phyloP scores from a whole-genome alignment of 2,888 invertebrate species.

The Tortricodes alternella region DNA sequence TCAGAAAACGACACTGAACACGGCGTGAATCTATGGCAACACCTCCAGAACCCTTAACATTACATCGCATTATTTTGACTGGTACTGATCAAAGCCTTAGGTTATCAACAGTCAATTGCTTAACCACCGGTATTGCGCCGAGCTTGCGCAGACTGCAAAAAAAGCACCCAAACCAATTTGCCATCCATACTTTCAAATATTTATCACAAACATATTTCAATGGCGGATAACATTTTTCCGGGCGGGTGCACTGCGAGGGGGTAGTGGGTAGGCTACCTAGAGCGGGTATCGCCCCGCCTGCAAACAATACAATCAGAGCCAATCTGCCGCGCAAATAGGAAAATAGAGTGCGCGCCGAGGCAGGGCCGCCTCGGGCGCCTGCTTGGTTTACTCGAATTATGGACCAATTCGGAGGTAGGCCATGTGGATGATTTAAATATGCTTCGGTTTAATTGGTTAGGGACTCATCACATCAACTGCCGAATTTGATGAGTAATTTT shows the following conservation, averaged over 20 bases:
- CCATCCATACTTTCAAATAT: slow-evolving; percentile 70
- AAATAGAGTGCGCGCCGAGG: slow-evolving; percentile 77
- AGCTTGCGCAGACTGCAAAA: neutral
- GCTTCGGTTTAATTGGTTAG: slow-evolving; percentile 9
- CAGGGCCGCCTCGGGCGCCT: slow-evolving; percentile 64
- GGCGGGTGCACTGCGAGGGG: slow-evolving; percentile 53
- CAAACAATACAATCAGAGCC: slow-evolving; percentile 82
- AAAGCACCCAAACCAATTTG: slow-evolving; percentile 50
- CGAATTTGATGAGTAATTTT: too few species aligned
- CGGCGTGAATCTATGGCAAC: too few species aligned
- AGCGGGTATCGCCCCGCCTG: slow-evolving; percentile 44
- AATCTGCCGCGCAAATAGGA: slow-evolving; percentile 82
- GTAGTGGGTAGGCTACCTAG: slow-evolving; percentile 34
- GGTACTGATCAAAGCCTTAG: too few species aligned
- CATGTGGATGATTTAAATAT: slow-evolving; percentile 15
- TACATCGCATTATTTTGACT: too few species aligned
- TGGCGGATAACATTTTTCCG: slow-evolving; percentile 72
- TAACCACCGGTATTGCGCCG: neutral
- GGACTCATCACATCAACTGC: neutral
- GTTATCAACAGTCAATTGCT: too few species aligned
- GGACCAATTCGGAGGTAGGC: slow-evolving; percentile 17
- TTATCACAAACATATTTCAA: slow-evolving; percentile 68
- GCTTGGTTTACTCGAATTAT: slow-evolving; percentile 25
- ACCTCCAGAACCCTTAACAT: too few species aligned
- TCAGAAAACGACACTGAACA: too few species aligned